Percentiles rank a stretch among this genome's conserved stretches.
These are phyloP conservation scores for Anoplophora glabripennis DNA, from an alignment of 1,140 invertebrate species.

Conservation along the genomic window DNA sequence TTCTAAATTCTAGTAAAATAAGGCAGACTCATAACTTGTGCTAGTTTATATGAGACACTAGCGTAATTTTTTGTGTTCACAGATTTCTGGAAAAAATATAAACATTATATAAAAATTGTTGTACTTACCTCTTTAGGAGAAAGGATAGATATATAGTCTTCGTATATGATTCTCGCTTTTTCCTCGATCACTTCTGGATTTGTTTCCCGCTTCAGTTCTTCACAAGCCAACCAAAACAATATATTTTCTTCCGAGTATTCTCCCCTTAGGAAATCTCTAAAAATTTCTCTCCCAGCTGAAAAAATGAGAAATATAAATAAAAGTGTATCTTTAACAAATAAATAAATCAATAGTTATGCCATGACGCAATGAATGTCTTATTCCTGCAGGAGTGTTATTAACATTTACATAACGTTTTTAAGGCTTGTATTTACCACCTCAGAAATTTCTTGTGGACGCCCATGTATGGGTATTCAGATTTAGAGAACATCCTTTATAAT, in stretches of 20 bases:
- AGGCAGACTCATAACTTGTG: too few relatives aligned
- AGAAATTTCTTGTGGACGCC: too few relatives aligned
- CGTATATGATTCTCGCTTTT: slow-evolving; percentile 96
- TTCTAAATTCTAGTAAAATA: too few relatives aligned
- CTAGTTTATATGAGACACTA: too few relatives aligned
- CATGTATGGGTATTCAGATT: too few relatives aligned
- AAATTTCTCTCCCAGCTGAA: slow-evolving; percentile 87
- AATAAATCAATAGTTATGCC: neutral
- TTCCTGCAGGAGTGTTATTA: too few relatives aligned
- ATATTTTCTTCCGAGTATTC: slow-evolving; percentile 99
- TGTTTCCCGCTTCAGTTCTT: slow-evolving; percentile 93
- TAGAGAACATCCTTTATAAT: too few relatives aligned
- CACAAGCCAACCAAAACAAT: slow-evolving; percentile 97
- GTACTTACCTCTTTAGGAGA: slow-evolving; percentile 93
- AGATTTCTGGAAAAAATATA: too few relatives aligned
- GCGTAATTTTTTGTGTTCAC: too few relatives aligned
- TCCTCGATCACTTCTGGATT: slow-evolving; percentile 93
- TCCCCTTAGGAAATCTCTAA: slow-evolving; percentile 95
- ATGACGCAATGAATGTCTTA: too few relatives aligned
- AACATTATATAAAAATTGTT: neutral
- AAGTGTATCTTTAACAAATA: slow-evolving; percentile 9
- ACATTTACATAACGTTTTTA: too few relatives aligned
- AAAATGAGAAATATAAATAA: slow-evolving; percentile 28
- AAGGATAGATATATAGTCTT: slow-evolving; percentile 99
- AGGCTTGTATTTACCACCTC: too few relatives aligned